Percentiles rank a stretch among this genome's conserved stretches.
Conservation (phyloP, 2,888 invertebrate species). For the Tenthredo distinguenda region DNA sequence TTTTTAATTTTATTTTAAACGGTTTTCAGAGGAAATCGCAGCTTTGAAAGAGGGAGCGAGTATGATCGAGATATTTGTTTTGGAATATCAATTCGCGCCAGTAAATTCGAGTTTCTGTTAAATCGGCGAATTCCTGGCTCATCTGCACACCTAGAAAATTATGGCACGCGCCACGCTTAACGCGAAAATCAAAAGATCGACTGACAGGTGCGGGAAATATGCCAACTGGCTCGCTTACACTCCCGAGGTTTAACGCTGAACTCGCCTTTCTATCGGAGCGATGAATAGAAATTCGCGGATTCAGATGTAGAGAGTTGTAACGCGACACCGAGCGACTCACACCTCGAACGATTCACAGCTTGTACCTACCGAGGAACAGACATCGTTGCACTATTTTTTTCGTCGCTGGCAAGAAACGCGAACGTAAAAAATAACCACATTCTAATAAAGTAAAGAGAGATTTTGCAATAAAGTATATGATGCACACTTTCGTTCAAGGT, state of each 20-base stretch:
- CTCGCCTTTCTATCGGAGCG: conserved; percentile 32
- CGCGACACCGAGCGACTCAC: conserved; percentile 16
- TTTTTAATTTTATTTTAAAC: neutral
- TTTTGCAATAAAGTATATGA: conserved; percentile 2
- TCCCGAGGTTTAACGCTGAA: conserved; percentile 25
- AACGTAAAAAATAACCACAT: neutral
- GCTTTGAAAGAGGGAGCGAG: neutral
- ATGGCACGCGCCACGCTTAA: conserved; percentile 36
- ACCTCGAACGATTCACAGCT: neutral
- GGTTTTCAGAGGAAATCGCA: neutral
- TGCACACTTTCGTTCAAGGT: neutral
- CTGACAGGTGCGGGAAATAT: conserved; percentile 48
- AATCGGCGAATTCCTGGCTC: neutral
- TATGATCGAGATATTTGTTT: conserved; percentile 1
- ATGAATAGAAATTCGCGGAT: conserved; percentile 29
- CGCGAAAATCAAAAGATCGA: conserved; percentile 17
- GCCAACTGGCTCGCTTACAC: conserved; percentile 45
- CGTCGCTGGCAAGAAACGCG: neutral
- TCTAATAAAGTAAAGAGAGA: neutral
- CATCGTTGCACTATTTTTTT: neutral
- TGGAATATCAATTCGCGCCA: neutral
- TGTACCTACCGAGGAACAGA: neutral
- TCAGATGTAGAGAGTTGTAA: conserved; percentile 39
- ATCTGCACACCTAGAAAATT: conserved; percentile 60
- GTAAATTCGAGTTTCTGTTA: neutral